These are phyloP conservation scores for Ceratina calcarata DNA, from an alignment of 1,140 invertebrate genomes.

Conservation along the genomic window DNA sequence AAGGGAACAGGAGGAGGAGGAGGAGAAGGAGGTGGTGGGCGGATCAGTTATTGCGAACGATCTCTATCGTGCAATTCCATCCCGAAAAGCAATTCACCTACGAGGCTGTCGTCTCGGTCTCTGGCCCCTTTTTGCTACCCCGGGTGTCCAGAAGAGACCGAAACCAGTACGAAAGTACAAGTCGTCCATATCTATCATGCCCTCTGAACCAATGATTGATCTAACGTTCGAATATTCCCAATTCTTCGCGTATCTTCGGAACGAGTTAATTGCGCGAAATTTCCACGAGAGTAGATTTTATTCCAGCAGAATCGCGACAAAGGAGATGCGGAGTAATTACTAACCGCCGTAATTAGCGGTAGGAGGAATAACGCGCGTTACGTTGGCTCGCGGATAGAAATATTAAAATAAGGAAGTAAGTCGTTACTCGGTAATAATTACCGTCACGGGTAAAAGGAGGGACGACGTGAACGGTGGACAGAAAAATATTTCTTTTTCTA, in stretches of 20 bases:
- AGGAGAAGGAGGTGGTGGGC: not conserved
- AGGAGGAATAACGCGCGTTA: constrained; percentile 1
- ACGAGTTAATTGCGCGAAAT: no score
- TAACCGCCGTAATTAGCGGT: constrained; percentile 8
- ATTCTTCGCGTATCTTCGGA: no score
- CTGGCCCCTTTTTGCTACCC: constrained; percentile 7
- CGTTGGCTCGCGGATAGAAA: constrained; percentile 26
- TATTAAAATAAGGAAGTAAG: constrained; percentile 33
- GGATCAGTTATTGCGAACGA: constrained; percentile 57
- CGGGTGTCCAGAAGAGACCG: not conserved
- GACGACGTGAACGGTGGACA: not conserved
- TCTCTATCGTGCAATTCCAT: constrained; percentile 58
- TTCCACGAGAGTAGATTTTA: not conserved
- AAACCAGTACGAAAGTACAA: not conserved
- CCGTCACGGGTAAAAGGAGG: not conserved
- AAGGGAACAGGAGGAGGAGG: not conserved
- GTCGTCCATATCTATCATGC: no score
- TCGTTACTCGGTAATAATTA: constrained; percentile 42
- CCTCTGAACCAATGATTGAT: no score
- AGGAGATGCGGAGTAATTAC: no score
- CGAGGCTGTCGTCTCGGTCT: not conserved
- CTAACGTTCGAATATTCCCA: no score
- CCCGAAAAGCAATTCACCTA: constrained; percentile 51
- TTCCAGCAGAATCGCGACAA: constrained; percentile 20
- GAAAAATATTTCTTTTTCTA: constrained; percentile 54